These are phyloP conservation scores for Pollimyrus isidori DNA, from an alignment of 2,113 vertebrate genomes.

Conservation along the genomic window DNA sequence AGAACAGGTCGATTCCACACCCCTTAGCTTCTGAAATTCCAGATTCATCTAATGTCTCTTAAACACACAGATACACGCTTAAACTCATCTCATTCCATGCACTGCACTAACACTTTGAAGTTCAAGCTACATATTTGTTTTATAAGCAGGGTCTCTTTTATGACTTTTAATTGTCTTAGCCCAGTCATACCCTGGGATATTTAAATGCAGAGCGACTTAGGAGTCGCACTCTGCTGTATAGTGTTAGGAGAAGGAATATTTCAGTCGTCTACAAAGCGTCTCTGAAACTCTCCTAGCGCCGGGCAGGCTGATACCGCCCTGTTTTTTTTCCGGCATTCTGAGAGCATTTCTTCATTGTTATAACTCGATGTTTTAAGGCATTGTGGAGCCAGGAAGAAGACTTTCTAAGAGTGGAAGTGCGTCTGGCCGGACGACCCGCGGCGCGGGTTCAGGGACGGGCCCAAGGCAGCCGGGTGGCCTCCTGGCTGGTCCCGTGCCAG, in stretches of 20 bases:
- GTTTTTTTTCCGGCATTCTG: neutral
- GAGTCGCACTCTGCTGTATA: neutral
- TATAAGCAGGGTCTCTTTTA: neutral
- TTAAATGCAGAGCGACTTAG: neutral
- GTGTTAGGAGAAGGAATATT: neutral
- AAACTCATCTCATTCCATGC: neutral
- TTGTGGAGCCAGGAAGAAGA: neutral
- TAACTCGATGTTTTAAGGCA: neutral
- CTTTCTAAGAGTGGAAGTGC: conserved; percentile 8
- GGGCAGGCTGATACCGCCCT: neutral
- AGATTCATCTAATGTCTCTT: neutral
- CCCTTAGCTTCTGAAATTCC: neutral
- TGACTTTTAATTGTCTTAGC: neutral
- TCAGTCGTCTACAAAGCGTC: neutral
- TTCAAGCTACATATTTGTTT: neutral
- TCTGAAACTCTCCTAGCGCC: neutral
- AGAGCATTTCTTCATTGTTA: conserved; percentile 3
- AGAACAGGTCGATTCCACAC: neutral
- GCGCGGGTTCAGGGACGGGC: neutral
- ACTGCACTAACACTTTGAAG: neutral
- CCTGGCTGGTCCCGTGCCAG: neutral
- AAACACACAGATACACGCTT: neutral
- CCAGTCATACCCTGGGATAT: neutral
- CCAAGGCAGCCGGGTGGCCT: neutral
- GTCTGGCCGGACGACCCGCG: neutral